phyloP scores from a whole-genome alignment of 2,888 invertebrate species.

The Mythimna ferrago region DNA sequence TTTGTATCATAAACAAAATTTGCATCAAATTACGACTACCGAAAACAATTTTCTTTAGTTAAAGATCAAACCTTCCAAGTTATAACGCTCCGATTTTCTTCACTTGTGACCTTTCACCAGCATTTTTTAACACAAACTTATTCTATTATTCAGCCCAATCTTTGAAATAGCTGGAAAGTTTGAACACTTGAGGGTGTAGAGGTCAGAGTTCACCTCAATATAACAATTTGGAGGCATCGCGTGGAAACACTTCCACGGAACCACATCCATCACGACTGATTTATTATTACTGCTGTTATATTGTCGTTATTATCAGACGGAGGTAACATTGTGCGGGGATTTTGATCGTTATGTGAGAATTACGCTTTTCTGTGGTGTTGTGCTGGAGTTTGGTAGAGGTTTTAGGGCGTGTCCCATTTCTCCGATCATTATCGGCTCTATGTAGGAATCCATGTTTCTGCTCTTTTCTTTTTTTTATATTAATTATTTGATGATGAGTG shows the following conservation, averaged over 20 bases:
- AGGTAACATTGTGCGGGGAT: constrained; percentile 10
- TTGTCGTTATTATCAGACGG: constrained; percentile 37
- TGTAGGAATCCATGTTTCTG: not conserved
- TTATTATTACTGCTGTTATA: constrained; percentile 49
- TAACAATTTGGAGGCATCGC: constrained; percentile 51
- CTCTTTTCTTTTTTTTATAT: not conserved
- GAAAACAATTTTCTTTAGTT: constrained; percentile 1
- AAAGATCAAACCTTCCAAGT: constrained; percentile 14
- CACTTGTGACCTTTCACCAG: constrained; percentile 10
- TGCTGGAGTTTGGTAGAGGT: not conserved
- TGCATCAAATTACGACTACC: not conserved
- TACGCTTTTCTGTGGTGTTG: constrained; percentile 9
- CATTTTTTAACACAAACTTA: constrained; percentile 14
- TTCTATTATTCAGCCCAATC: constrained; percentile 44
- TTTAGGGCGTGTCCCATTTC: constrained; percentile 27
- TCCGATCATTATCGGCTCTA: not conserved
- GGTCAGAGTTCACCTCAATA: constrained; percentile 43
- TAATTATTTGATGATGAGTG: not conserved
- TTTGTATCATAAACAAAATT: not conserved
- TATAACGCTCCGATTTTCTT: not conserved
- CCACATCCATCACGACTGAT: constrained; percentile 55
- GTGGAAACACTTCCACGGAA: constrained; percentile 45
- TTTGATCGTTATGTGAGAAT: constrained; percentile 26
- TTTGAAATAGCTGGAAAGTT: constrained; percentile 37
- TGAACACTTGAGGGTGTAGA: constrained; percentile 32